These are phyloP conservation scores for Gortyna flavago DNA, from an alignment of 2,888 invertebrate genomes.

Conservation along the genomic window DNA sequence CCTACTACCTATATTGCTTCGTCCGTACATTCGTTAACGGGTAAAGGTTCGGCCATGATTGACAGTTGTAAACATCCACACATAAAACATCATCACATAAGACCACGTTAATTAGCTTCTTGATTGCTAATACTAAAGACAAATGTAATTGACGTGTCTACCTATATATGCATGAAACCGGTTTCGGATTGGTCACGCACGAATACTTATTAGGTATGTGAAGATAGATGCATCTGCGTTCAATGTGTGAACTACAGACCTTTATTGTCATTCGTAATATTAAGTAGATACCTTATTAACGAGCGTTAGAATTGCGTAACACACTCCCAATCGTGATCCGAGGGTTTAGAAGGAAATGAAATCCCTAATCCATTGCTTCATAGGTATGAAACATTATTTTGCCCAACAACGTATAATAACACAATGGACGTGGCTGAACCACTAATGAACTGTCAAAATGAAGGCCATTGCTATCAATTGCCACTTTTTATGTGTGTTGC, in stretches of 20 bases:
- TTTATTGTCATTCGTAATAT: constrained; percentile 12
- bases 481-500: neutral
- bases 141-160: constrained; percentile 7
- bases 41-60: constrained; percentile 25
- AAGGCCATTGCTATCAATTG: neutral
- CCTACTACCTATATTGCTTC: constrained; percentile 35
- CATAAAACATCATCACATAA: neutral
- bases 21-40: constrained; percentile 3
- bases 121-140: constrained; percentile 27
- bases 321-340: neutral
- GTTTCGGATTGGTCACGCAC: constrained; percentile 27
- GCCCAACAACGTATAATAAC: neutral
- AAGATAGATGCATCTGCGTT: constrained; percentile 31
- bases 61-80: constrained; percentile 34
- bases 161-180: constrained; percentile 5
- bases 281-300: neutral
- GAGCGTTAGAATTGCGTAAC: neutral
- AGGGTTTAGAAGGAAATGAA: neutral
- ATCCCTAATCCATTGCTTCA: neutral
- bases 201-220: constrained; percentile 14
- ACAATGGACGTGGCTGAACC: neutral
- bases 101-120: neutral
- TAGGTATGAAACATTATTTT: neutral
- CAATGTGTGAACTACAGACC: constrained; percentile 5
- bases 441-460: neutral